Conservation (phyloP, 2,797 vertebrate genomes). For the Glyptemys insculpta region DNA sequence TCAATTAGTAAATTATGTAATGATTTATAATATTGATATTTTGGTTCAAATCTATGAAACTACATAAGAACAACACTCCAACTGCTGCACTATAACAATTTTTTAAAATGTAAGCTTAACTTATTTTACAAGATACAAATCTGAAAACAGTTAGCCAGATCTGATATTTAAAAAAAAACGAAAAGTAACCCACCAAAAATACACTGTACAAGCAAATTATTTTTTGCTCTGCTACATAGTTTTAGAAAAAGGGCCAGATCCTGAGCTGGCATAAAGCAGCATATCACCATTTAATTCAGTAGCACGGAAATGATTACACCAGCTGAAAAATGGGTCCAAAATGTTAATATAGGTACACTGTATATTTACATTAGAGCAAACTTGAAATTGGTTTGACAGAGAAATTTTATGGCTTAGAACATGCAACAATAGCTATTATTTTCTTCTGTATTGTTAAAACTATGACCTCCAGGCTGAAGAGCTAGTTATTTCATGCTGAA, state of each 20-base stretch:
- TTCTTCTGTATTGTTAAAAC: constrained; percentile 10
- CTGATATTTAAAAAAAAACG: background rate
- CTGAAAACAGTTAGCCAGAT: background rate
- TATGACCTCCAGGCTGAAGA: constrained; percentile 44
- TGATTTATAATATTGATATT: background rate
- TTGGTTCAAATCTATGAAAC: background rate
- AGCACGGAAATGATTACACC: background rate
- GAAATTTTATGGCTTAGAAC: constrained; percentile 13
- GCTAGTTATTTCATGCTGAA: constrained; percentile 50
- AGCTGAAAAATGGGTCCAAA: constrained; percentile 20
- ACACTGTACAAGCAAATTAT: background rate
- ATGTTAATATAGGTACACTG: constrained; percentile 32
- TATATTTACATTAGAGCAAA: constrained; percentile 13
- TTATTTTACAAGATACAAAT: background rate
- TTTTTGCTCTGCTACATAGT: background rate
- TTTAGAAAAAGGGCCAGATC: background rate
- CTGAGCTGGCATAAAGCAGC: background rate
- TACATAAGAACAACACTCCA: background rate
- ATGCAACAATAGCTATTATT: background rate
- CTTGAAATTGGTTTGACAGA: constrained; percentile 33
- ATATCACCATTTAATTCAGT: constrained; percentile 1
- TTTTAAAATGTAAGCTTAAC: background rate
- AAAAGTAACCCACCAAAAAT: background rate
- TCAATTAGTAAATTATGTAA: background rate
- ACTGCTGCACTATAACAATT: background rate